Percentiles rank a stretch among this genome's conserved stretches.
Conservation (phyloP, 2,888 invertebrate genomes). For the Nymphalis urticae region DNA sequence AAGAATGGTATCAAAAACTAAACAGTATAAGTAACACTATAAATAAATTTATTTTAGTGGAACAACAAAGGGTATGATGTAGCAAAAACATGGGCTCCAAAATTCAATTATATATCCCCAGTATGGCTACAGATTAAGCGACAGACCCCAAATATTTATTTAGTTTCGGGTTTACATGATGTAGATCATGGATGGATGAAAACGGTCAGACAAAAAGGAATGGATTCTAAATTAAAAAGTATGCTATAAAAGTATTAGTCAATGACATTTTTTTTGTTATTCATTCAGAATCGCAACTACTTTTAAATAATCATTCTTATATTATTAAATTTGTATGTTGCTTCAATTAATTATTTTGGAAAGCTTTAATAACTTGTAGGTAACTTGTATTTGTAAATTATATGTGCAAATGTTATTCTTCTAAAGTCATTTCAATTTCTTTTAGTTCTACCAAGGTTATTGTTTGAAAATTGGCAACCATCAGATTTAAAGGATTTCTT, state of each 20-base stretch:
- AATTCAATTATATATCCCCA: conserved; percentile 95
- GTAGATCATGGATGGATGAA: conserved; percentile 92
- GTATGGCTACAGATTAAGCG: conserved; percentile 95
- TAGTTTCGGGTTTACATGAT: conserved; percentile 89
- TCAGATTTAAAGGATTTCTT: conserved; percentile 88
- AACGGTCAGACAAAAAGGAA: conserved; percentile 84
- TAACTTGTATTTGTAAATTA: too few species aligned
- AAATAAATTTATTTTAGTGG: conserved; percentile 85
- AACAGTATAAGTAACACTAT: too few species aligned
- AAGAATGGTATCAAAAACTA: not conserved
- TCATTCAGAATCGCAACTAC: too few species aligned
- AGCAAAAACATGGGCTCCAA: conserved; percentile 92
- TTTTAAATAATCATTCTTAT: not conserved
- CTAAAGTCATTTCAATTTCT: not conserved
- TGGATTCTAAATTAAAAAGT: conserved; percentile 82
- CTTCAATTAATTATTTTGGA: too few species aligned
- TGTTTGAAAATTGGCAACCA: conserved; percentile 93
- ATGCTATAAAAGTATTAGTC: conserved; percentile 43
- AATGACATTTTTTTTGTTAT: not conserved
- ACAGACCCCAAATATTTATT: conserved; percentile 83
- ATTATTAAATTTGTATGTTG: not conserved
- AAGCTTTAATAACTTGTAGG: too few species aligned
- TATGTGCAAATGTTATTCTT: too few species aligned
- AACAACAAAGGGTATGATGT: conserved; percentile 96
- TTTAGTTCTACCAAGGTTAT: conserved; percentile 92